Evolutionary conservation across 2,113 vertebrate genomes (phyloP), one percentile per base, ranked within the genome.

Genomic region (Lethenteron camtschaticum): DNA sequence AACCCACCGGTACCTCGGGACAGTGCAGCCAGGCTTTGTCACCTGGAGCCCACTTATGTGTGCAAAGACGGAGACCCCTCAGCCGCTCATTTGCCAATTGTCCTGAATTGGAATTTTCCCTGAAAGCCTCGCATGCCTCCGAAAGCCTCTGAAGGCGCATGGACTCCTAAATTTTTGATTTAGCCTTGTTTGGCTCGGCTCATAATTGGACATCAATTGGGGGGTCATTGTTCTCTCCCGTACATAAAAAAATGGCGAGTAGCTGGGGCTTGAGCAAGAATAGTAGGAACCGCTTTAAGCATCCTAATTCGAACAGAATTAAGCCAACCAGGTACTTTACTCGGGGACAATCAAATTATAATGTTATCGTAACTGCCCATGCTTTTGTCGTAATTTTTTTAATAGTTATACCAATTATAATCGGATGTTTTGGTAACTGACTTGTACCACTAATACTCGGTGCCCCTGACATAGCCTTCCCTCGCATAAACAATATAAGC

Each of bases 251-350:
- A 20, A 0, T 78, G 76, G 3, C 14, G 78, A 63, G 55, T 79
- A 5, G 78, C 79, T 18, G 77, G 77, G 16, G 74, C 77, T 2
- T 79, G 76, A 68, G 76, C 78, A 2, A 76, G 76, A 2, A 79
- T 77, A 69, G 71, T 77, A 0, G 72, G 74, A 0, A 76, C 75
- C 0, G 75, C 75, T 1, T 24, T 77, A 5, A 78, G 74, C 20
- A 68, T 77, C 0, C 14, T 77, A 1, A 77, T 77, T 2, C 70
- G 75, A 4, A 73, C 75, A 2, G 75, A 80, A 56, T 68, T 77
- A 2, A 74, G 66, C 10, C 76, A 63, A 63, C 3, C 73, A 0
- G 75, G 74, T 0, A 41, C 76, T 2, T 66, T 74, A 0, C 10
- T 76, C 1, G 73, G 73, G 0, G 74, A 75, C 3, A 73, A 76